Percentiles rank a stretch among this genome's conserved stretches.
Conservation (phyloP, 1,140 invertebrate genomes). For the Pogonomyrmex barbatus region DNA sequence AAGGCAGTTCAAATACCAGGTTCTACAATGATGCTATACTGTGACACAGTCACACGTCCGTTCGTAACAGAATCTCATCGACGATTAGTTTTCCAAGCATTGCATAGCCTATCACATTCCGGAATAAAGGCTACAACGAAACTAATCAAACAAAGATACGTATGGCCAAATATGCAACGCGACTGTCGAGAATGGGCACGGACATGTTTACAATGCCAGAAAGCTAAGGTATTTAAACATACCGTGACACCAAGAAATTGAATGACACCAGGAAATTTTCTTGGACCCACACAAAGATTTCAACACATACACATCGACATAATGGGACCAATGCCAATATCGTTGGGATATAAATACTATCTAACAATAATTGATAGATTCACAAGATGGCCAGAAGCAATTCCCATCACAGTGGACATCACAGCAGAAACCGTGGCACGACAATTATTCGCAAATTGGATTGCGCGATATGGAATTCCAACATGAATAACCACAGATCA, state of each 20-base stretch:
- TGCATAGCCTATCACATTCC: background rate
- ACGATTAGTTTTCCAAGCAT: background rate
- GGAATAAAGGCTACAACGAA: background rate
- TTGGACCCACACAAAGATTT: background rate
- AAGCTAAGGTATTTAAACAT: background rate
- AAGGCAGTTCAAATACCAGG: background rate
- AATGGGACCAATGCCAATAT: background rate
- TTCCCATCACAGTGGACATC: background rate
- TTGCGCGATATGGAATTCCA: constrained; percentile 17
- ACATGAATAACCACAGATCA: constrained; percentile 39
- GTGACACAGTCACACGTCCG: background rate
- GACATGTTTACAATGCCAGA: background rate
- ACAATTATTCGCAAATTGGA: background rate
- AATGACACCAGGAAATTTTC: background rate
- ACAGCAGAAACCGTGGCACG: background rate
- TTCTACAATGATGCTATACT: background rate
- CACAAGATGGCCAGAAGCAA: constrained; percentile 18
- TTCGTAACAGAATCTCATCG: background rate
- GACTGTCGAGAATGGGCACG: background rate
- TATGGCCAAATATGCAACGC: background rate
- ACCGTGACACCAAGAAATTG: background rate
- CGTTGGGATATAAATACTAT: background rate
- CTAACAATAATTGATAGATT: constrained; percentile 30
- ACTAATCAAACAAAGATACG: background rate
- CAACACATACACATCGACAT: constrained; percentile 33